Evolutionary conservation across 2,888 invertebrate genomes (phyloP), one percentile per base, ranked within the genome.

Genomic region (Pimpla rufipes): DNA sequence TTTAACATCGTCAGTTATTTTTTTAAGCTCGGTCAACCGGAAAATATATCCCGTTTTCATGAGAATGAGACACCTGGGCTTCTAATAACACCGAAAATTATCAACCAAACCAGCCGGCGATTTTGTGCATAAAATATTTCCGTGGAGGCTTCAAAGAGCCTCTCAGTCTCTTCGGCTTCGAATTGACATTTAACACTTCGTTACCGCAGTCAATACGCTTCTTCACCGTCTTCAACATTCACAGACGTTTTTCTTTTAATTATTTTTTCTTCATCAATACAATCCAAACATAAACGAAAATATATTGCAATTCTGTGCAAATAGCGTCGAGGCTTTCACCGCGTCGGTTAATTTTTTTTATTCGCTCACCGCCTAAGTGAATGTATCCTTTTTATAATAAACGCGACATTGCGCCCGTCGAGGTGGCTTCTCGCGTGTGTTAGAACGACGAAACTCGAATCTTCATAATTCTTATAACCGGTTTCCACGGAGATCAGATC

Each of bases 381-480:
- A 64, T 66, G 21, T 68, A 67, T 73, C 52, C 59, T 40, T 59
- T 47, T 59, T 62, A 42, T 59, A 45, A 52, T 13, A 29, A 21
- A 52, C 37, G 47, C 52, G 40, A 37, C 35, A 42, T 73, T 62
- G 59, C 67, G 57, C 42, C 62, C 45, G 62, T 10, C 59, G 45
- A 35, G 10, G 52, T 23, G 40, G 18, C 47, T 16, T n/a, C n/a
- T n/a, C n/a, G n/a, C 57, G 66, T 62, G 52, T 37, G 50, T 81
- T 81, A 74, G 78, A 57, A 57, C 79, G 71, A 75, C 52, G 73
- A 77, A 70, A 55, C 35, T 70, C 77, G 77, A 84, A 84, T 84
- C 83, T 80, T 78, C 74, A 57, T 78, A 75, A 81, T 84, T 77
- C 78, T 40, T 74, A 68, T 59, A 73, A 79, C 84, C 84, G 84